A percentile compares a stretch with the other conserved stretches of the same genome.
phyloP scores from a whole-genome alignment of 2,113 vertebrate species.

The Syrrhaptes paradoxus region DNA sequence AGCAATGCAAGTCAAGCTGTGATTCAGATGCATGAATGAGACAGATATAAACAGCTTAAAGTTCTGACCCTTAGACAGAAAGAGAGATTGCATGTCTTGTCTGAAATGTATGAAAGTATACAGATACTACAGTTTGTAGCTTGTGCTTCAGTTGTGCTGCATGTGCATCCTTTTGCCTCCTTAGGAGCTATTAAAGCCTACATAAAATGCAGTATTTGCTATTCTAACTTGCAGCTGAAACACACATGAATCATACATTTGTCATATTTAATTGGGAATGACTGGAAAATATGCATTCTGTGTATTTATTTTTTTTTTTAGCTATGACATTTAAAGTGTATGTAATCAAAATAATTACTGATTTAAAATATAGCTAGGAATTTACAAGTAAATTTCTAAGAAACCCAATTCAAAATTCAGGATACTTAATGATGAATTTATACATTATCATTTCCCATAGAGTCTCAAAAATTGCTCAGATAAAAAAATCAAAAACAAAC shows the following conservation, averaged over 20 bases:
- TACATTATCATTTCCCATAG: neutral
- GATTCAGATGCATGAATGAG: neutral
- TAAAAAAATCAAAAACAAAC: neutral
- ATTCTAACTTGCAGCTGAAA: conserved; percentile 20
- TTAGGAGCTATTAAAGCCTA: neutral
- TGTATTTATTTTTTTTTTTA: neutral
- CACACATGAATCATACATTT: neutral
- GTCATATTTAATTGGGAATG: conserved; percentile 40
- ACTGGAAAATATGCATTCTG: conserved; percentile 15
- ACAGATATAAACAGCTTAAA: neutral
- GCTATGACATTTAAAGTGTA: neutral
- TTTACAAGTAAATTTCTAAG: neutral
- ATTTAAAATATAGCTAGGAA: neutral
- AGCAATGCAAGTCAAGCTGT: neutral
- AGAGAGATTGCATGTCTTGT: neutral
- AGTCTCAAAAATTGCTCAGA: neutral
- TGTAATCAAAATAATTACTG: neutral
- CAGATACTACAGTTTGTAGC: neutral
- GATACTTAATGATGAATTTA: neutral
- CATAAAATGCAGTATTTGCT: neutral
- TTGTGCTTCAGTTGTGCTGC: neutral
- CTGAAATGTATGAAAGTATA: neutral
- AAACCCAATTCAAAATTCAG: neutral
- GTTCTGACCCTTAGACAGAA: neutral
- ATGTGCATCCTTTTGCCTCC: neutral